These are phyloP conservation scores for Chondrilla cf. caribensis DNA, from an alignment of 37 sponge, comb jelly and placozoan species.

Conservation along the genomic window DNA sequence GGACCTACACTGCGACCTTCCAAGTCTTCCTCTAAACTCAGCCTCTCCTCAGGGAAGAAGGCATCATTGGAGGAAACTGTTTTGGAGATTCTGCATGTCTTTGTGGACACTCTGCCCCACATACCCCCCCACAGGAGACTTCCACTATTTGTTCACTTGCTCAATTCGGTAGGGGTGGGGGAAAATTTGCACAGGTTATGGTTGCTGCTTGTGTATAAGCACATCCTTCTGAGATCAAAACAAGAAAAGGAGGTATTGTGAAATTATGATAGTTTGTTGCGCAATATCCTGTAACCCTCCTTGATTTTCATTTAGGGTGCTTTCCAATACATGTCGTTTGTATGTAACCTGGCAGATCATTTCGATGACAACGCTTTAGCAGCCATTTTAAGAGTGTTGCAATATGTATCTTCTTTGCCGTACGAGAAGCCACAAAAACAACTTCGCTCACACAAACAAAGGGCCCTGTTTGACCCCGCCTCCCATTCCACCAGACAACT, in stretches of 20 bases:
- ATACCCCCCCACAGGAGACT: conserved; percentile 85
- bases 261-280: neutral
- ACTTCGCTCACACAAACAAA: neutral
- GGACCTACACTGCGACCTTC: no score
- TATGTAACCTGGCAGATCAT: neutral
- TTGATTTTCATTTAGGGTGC: neutral
- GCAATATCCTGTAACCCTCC: no score
- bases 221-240: conserved; percentile 20
- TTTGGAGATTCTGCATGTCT: conserved; percentile 78
- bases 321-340: neutral
- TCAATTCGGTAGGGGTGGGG: conserved; percentile 52
- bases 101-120: conserved; percentile 92
- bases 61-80: conserved; percentile 23
- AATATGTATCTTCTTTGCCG: conserved; percentile 45
- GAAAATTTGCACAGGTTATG: conserved; percentile 61
- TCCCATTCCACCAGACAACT: conserved; percentile 56
- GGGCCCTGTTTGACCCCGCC: conserved; percentile 44
- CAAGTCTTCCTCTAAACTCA: no score
- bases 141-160: conserved; percentile 78
- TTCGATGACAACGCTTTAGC: neutral
- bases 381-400: conserved; percentile 37
- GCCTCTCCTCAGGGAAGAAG: no score
- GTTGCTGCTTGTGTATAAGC: conserved; percentile 50
- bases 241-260: conserved; percentile 10
- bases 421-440: conserved; percentile 48